A percentile compares a stretch with the other conserved stretches of the same genome.
Conservation (phyloP, 2,113 vertebrate genomes). For the Cyanistes caeruleus region DNA sequence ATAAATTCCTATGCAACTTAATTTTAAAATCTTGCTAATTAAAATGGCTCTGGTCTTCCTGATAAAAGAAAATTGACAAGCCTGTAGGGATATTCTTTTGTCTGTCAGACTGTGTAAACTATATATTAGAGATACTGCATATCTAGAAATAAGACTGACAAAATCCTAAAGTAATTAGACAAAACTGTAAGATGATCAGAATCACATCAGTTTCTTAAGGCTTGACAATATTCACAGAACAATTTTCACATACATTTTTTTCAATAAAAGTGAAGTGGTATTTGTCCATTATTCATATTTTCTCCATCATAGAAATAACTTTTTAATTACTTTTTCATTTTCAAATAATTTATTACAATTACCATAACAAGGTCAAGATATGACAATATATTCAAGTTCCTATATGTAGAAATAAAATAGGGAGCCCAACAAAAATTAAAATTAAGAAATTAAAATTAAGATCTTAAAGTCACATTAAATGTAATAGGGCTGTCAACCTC, state of each 20-base stretch:
- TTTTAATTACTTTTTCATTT: background rate
- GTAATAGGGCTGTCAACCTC: background rate
- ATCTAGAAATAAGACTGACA: background rate
- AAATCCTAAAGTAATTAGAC: background rate
- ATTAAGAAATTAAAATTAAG: background rate
- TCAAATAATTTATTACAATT: background rate
- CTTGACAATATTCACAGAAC: background rate
- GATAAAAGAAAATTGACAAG: background rate
- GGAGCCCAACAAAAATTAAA: background rate
- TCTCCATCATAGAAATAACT: background rate
- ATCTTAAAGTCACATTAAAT: background rate
- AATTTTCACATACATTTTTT: background rate
- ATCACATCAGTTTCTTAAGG: background rate
- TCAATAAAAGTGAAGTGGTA: background rate
- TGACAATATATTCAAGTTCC: background rate
- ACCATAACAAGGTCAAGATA: background rate
- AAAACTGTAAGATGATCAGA: background rate
- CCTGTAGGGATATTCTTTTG: background rate
- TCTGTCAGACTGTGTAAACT: background rate
- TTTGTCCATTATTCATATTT: background rate
- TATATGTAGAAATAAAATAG: background rate
- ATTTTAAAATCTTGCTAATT: constrained; percentile 3
- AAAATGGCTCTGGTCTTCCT: background rate
- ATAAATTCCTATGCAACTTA: background rate
- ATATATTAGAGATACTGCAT: background rate